phyloP scores from a whole-genome alignment of 2,797 vertebrate species.

The Pitangus sulphuratus region DNA sequence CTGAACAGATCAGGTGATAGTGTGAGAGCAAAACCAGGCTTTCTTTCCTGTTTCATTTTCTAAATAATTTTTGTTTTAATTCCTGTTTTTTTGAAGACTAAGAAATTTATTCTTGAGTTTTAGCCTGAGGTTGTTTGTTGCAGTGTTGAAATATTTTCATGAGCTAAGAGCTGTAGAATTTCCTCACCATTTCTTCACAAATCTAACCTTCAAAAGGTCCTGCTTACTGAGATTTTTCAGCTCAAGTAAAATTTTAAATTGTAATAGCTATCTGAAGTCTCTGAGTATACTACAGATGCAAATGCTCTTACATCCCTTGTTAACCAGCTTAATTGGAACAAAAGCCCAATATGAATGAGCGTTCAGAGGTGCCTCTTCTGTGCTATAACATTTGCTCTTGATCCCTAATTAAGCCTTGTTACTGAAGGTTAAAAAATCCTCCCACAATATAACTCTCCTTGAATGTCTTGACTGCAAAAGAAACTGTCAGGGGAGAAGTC shows the following conservation, averaged over 20 bases:
- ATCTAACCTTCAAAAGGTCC: constrained; percentile 57
- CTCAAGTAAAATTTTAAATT: constrained; percentile 62
- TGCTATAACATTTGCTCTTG: constrained; percentile 48
- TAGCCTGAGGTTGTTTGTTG: not conserved
- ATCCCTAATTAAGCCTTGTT: constrained; percentile 61
- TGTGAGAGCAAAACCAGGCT: not conserved
- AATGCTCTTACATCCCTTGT: constrained; percentile 22
- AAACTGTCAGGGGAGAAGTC: not conserved
- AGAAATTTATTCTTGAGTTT: not conserved
- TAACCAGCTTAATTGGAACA: constrained; percentile 67
- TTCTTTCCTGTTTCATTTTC: not conserved
- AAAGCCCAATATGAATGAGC: constrained; percentile 3
- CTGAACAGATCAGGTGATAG: not conserved
- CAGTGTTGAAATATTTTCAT: not conserved
- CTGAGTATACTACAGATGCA: constrained; percentile 24
- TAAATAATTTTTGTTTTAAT: not conserved
- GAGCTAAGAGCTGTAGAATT: constrained; percentile 22
- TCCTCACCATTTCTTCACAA: constrained; percentile 46
- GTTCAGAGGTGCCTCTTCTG: constrained; percentile 26
- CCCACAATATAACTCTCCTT: constrained; percentile 20
- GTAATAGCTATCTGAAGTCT: constrained; percentile 57
- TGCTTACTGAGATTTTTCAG: constrained; percentile 33
- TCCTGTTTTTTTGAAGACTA: not conserved
- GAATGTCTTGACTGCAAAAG: constrained; percentile 31
- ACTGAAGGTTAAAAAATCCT: constrained; percentile 56